Base-by-base conservation (phyloP, 2,888 invertebrate species). In the Brachynemurus nebulosus region DNA sequence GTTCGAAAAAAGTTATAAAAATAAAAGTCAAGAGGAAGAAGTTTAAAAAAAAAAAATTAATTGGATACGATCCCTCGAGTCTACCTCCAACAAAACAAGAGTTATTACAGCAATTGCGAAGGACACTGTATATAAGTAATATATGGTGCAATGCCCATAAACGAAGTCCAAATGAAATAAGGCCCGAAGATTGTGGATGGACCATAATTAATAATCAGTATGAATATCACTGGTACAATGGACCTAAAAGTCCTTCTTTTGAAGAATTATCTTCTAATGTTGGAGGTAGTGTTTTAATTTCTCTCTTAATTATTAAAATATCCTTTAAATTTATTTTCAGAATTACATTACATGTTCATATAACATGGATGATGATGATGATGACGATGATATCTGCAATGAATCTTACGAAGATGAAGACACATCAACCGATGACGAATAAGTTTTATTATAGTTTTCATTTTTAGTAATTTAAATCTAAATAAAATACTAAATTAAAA, bases 151-250 rank as follows among this genome's bases (percentile, higher is more conserved):
- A 40, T 45, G 25, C 45, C 18, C 21, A 45, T 7, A 17, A 17
- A 19, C 16, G 37, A 5, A 18, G 17, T 14, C 19, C 37, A 4
- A 37, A 16, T 9, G 19, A 37, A 7, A 18, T 9, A 37, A 9
- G 17, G 14, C 46, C 50, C 19, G 50, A 50, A 47, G 36, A 50
- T 40, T 48, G 9, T 37, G 48, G 47, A 37, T 50, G 48, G 48
- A 37, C 48, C 33, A n/a, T 48, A 40, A 48, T 47, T 40, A 45
- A 51, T 46, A 43, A 34, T 0, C 35, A 44, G 16, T 47, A 47
- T 25, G 21, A 51, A 18, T 48, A 45, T 42, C 46, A 44, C 43
- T 51, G 46, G 46, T 46, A 44, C 17, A 44, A 48, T 44, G 50
- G 47, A 18, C 46, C 44, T 18, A 36, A 43, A 21, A 37, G 35